Base-by-base conservation (phyloP, 2,888 invertebrate species). In the Drosophila emarginata region DNA sequence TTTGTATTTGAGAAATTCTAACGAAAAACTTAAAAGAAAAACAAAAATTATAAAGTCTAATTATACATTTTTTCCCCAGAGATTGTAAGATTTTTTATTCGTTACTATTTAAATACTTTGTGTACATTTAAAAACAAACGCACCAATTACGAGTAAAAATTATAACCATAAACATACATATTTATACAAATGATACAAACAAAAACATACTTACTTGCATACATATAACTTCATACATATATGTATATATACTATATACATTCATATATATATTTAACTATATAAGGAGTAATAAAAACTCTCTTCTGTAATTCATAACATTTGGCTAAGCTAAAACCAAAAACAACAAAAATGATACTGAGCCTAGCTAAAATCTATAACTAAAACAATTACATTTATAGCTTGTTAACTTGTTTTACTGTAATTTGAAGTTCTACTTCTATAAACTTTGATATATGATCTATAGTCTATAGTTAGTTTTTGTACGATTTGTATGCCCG, bases 401-500 rank as follows among this genome's bases (percentile, higher is more conserved):
- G 62, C 64, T 72, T 75, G 71, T 69, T 73, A 76, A 74, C 62
- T 77, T 80, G 67, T 72, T 82, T 78, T 68, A 69, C 61, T 51
- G 57, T 71, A 71, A 59, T 52, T 60, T 71, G 70, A 71, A 71
- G 56, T 70, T 71, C 71, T 39, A 64, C 50, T 52, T 63, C 69
- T 69, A 60, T 65, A 50, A 52, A 71, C 70, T 71, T 70, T 71
- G 70, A 71, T 28, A 39, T 64, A 50, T 74, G 61, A 69, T 68
- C 71, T 70, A 53, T 72, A 73, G 40, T 23, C 18, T 70, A 63
- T 77, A 78, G 76, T 64, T 76, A 82, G 77, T 70, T 76, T 77
- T 82, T 82, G 58, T 74, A 79, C 70, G 67, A 58, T 81, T 78
- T 72, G 72, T 79, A 74, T 65, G 71, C 69, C 65, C 74, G 57